These are phyloP conservation scores for Acleris laterana DNA, from an alignment of 2,888 invertebrate genomes.

Conservation along the genomic window DNA sequence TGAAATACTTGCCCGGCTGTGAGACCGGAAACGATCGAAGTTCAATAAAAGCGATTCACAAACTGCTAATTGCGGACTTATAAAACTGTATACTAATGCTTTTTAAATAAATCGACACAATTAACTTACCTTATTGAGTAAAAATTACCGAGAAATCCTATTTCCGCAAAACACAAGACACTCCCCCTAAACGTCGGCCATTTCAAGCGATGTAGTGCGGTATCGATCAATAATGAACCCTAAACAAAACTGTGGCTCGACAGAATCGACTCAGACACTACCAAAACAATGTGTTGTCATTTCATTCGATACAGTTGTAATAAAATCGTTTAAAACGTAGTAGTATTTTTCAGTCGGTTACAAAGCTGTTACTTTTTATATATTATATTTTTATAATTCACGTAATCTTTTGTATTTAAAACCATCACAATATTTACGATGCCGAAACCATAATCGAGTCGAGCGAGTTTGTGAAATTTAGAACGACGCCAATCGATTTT, in stretches of 20 bases:
- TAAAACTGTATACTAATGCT: not conserved
- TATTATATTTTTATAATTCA: too few relatives aligned
- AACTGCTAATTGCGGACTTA: conserved; percentile 2
- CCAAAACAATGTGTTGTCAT: conserved; percentile 36
- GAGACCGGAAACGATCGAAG: conserved; percentile 68
- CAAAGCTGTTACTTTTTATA: not conserved
- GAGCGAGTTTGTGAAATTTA: not conserved
- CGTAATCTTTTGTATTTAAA: too few relatives aligned
- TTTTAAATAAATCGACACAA: conserved; percentile 13
- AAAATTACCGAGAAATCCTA: conserved; percentile 65
- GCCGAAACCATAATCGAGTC: not conserved
- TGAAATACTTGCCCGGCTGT: conserved; percentile 75
- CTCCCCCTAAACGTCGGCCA: conserved; percentile 84
- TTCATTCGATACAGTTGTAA: conserved; percentile 18
- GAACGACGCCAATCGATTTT: conserved; percentile 1
- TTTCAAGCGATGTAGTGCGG: conserved; percentile 76
- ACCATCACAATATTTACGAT: too few relatives aligned
- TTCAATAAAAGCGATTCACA: conserved; percentile 24
- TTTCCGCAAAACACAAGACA: conserved; percentile 67
- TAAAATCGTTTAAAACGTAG: not conserved
- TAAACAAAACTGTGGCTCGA: conserved; percentile 39
- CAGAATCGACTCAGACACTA: conserved; percentile 27
- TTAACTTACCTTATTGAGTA: conserved; percentile 45
- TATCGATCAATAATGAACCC: conserved; percentile 63
- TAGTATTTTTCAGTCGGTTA: not conserved